Conservation (phyloP, 2,797 vertebrate species). For the Alauda arvensis region DNA sequence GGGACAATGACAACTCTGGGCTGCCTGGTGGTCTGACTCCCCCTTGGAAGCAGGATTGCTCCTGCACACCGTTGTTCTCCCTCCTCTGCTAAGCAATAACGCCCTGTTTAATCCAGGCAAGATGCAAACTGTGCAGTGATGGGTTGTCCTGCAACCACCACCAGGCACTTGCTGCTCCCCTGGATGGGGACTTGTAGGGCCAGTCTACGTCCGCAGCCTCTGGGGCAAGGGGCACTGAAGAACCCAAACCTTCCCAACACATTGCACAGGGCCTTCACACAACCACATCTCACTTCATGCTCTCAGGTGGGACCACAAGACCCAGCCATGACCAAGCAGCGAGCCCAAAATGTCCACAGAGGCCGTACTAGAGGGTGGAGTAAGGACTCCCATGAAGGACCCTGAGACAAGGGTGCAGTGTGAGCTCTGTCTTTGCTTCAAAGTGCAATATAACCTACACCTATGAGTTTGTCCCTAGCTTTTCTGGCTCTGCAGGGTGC, state of each 20-base stretch:
- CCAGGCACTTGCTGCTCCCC: not conserved
- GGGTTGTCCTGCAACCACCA: not conserved
- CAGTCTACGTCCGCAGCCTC: not conserved
- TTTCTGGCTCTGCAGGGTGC: not conserved
- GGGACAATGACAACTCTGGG: constrained; percentile 2
- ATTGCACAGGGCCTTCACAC: not conserved
- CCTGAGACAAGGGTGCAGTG: not conserved
- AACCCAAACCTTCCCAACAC: not conserved
- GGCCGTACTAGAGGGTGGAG: not conserved
- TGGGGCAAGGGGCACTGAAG: not conserved
- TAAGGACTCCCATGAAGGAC: not conserved
- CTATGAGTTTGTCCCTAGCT: not conserved
- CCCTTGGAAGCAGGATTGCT: not conserved
- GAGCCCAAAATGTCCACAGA: not conserved
- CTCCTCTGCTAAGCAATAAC: not conserved
- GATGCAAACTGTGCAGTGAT: not conserved
- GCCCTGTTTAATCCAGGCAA: not conserved
- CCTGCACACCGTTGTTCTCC: not conserved
- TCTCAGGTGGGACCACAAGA: not conserved
- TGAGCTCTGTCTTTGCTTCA: not conserved
- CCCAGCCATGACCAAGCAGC: not conserved
- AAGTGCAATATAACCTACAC: not conserved
- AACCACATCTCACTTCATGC: not conserved
- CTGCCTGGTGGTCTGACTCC: not conserved
- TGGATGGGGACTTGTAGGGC: not conserved